Percentiles rank a stretch among this genome's conserved stretches.
Conservation (phyloP, 2,888 invertebrate species). For the Gonocerus acuteangulatus region DNA sequence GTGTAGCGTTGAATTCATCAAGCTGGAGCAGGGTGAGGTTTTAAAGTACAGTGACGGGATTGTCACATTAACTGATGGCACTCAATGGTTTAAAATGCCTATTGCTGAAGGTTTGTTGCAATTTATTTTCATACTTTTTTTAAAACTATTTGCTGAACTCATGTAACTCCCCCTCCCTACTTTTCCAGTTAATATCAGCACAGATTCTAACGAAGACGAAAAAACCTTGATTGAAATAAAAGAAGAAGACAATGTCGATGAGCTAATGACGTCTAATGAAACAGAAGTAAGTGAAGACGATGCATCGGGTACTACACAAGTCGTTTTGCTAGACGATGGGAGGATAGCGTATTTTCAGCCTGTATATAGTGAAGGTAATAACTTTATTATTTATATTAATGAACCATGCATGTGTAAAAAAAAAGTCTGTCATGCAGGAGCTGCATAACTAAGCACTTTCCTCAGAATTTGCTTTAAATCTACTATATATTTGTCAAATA, state of each 20-base stretch:
- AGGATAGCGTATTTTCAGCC: constrained; percentile 32
- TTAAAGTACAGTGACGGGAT: not conserved
- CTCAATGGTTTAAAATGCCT: constrained; percentile 13
- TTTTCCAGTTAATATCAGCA: not conserved
- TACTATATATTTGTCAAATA: no score
- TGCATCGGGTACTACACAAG: constrained; percentile 12
- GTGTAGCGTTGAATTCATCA: not conserved
- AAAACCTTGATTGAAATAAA: not conserved
- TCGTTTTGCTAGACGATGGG: constrained; percentile 31
- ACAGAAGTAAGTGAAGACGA: no score
- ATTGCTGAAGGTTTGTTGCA: constrained; percentile 2
- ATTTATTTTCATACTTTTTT: not conserved
- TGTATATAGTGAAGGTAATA: constrained; percentile 26
- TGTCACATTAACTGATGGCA: constrained; percentile 5
- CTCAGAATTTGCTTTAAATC: no score
- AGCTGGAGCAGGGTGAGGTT: not conserved
- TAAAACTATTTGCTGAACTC: not conserved
- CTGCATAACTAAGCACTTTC: no score
- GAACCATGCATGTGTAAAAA: not conserved
- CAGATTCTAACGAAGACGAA: not conserved
- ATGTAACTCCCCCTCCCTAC: not conserved
- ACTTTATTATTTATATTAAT: not conserved
- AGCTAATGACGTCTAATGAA: not conserved
- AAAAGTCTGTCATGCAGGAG: no score
- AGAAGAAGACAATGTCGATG: not conserved